Percentiles rank a stretch among this genome's conserved stretches.
These are phyloP conservation scores for Drosophila niveifrons DNA, from an alignment of 2,888 invertebrate species.

Conservation along the genomic window DNA sequence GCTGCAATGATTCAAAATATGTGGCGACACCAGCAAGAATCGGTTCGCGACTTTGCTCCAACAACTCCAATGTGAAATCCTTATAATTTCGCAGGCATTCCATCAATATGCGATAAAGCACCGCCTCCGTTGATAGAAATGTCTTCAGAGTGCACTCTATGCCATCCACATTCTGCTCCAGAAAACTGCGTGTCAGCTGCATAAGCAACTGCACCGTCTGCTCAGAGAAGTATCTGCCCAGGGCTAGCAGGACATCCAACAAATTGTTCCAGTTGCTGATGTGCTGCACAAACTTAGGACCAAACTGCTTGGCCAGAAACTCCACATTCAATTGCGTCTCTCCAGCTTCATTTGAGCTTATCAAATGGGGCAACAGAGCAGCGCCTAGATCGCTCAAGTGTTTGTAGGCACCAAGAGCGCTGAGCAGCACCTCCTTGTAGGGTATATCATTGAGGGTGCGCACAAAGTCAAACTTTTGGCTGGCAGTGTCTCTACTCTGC, in stretches of 20 bases:
- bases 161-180: slow-evolving; percentile 63
- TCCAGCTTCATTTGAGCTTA: slow-evolving; percentile 37
- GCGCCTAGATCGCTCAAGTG: slow-evolving; percentile 46
- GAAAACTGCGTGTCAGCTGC: slow-evolving; percentile 66
- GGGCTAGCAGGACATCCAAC: slow-evolving; percentile 66
- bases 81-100: slow-evolving; percentile 67
- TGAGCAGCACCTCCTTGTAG: slow-evolving; percentile 55
- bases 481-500: slow-evolving; percentile 32
- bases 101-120: slow-evolving; percentile 75
- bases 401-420: slow-evolving; percentile 48
- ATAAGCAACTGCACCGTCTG: slow-evolving; percentile 62
- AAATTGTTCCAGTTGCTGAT: slow-evolving; percentile 67
- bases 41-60: slow-evolving; percentile 47
- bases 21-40: slow-evolving; percentile 42
- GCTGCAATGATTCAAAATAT: slow-evolving; percentile 45
- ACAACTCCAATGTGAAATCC: slow-evolving; percentile 59
- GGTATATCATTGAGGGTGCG: slow-evolving; percentile 83
- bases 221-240: slow-evolving; percentile 67
- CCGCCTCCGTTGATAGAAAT: slow-evolving; percentile 75
- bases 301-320: slow-evolving; percentile 51
- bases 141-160: slow-evolving; percentile 65
- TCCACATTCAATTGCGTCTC: slow-evolving; percentile 45
- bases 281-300: slow-evolving; percentile 73
- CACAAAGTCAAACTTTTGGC: slow-evolving; percentile 72
- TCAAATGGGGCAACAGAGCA: slow-evolving; percentile 49